A percentile compares a stretch with the other conserved stretches of the same genome.
Conservation (phyloP, 2,113 vertebrate species). For the Callaeas wilsoni region DNA sequence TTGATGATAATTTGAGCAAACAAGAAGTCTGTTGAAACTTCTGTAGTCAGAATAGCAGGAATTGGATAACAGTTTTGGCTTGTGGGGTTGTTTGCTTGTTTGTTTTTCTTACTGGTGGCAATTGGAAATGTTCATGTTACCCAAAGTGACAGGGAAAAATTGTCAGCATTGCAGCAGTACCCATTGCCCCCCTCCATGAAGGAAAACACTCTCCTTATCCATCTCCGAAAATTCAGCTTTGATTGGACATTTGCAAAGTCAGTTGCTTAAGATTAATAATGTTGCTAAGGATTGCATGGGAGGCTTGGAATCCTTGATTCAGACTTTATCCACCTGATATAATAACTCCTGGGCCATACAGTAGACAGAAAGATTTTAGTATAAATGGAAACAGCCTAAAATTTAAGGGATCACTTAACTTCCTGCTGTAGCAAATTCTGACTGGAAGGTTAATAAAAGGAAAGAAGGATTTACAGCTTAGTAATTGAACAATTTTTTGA, state of each 20-base stretch:
- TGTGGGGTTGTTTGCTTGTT: neutral
- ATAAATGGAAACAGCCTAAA: neutral
- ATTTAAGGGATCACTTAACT: neutral
- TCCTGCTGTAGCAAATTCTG: neutral
- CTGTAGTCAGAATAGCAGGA: neutral
- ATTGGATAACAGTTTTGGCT: neutral
- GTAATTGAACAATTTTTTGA: neutral
- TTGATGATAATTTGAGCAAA: constrained; percentile 26
- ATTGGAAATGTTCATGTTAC: neutral
- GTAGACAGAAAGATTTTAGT: neutral
- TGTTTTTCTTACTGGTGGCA: neutral
- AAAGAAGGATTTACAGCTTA: neutral
- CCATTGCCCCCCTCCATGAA: neutral
- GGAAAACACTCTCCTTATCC: neutral
- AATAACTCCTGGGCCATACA: neutral
- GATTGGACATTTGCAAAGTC: neutral
- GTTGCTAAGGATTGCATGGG: neutral
- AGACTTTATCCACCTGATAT: neutral
- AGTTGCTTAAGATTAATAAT: neutral
- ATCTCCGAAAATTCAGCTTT: neutral
- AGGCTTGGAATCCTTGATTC: neutral
- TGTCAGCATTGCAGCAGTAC: neutral
- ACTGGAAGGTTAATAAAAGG: neutral
- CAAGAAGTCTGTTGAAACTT: neutral
- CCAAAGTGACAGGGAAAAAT: neutral